phyloP scores from a whole-genome alignment of 2,888 invertebrate species.

The Griposia aprilina region DNA sequence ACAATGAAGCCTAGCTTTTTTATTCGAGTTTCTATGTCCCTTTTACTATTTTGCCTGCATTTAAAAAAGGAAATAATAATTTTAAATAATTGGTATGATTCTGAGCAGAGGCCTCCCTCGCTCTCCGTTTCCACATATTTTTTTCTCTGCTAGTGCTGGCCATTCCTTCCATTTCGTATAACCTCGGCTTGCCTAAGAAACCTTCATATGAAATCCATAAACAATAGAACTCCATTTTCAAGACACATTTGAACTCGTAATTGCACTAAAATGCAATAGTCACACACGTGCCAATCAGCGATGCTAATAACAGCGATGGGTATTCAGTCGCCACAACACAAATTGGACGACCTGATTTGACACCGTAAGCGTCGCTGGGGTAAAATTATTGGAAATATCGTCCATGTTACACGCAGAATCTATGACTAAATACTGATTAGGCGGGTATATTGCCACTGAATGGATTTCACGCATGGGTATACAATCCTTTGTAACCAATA shows the following conservation, averaged over 20 bases:
- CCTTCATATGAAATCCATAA: background rate
- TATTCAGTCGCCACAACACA: slow-evolving; percentile 5
- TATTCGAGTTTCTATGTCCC: background rate
- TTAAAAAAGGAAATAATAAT: background rate
- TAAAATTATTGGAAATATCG: slow-evolving; percentile 5
- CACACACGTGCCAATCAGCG: slow-evolving; percentile 22
- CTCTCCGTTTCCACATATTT: background rate
- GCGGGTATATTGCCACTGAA: background rate
- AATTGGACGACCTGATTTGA: slow-evolving; percentile 39
- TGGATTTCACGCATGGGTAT: background rate
- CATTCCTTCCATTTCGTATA: background rate
- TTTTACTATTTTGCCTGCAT: background rate
- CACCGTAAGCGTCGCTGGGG: background rate
- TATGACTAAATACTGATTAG: background rate
- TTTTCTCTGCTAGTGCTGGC: background rate
- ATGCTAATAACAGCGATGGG: slow-evolving; percentile 22
- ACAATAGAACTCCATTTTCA: slow-evolving; percentile 8
- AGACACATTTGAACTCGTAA: background rate
- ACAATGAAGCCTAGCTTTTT: background rate
- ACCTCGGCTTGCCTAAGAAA: background rate
- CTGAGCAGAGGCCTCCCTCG: background rate
- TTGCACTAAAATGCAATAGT: slow-evolving; percentile 14
- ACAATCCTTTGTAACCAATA: background rate
- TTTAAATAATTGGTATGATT: background rate
- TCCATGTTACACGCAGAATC: background rate